Evolutionary conservation across 64 coral and sea anemone genomes (phyloP).

Genomic region (Actinia tenebrosa): DNA sequence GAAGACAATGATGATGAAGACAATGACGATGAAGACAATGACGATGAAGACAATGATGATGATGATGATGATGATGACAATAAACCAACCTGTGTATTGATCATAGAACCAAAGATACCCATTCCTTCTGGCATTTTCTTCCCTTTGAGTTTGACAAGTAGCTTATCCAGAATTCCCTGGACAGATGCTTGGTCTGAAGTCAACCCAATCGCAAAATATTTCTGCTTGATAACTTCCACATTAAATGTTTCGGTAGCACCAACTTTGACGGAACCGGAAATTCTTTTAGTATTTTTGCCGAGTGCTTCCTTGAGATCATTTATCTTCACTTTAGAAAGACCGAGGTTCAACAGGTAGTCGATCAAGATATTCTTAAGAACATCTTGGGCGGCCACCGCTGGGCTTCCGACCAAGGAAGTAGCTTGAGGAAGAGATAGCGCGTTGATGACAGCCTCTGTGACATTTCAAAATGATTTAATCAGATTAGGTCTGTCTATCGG

Average conservation of each 20-base stretch:
- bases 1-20: too few species aligned
- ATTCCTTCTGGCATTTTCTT: neutral
- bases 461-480: neutral
- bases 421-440: neutral
- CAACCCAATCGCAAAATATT: neutral
- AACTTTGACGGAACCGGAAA: neutral
- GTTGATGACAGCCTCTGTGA: neutral
- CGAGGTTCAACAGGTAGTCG: neutral
- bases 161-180: neutral
- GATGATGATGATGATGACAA: neutral
- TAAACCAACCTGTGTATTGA: neutral
- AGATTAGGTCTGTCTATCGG: neutral
- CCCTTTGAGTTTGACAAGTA: neutral
- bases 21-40: too few species aligned
- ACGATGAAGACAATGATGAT: too few species aligned
- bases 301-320: neutral
- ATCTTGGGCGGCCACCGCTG: neutral
- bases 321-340: neutral
- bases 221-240: neutral
- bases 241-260: neutral
- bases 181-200: slow-evolving; percentile 10
- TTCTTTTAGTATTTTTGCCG: neutral
- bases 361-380: neutral
- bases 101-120: neutral
- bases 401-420: neutral